These are phyloP conservation scores for Arctopsyche grandis DNA, from an alignment of 1,140 invertebrate genomes.

Conservation along the genomic window DNA sequence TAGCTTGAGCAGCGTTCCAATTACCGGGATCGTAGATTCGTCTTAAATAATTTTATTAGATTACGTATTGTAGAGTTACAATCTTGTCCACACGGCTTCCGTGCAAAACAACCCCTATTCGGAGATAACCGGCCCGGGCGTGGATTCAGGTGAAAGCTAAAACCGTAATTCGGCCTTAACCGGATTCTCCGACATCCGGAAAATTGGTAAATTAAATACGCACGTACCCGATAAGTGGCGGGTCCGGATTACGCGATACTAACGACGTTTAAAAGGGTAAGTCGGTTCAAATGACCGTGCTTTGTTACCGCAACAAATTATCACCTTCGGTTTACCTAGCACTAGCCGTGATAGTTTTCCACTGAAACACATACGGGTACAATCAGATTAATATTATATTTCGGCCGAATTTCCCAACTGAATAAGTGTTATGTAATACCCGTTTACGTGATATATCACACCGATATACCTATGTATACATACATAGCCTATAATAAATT, in stretches of 20 bases:
- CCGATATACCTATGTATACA: too few relatives aligned
- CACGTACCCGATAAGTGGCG: neutral
- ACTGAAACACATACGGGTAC: too few relatives aligned
- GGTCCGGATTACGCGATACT: neutral
- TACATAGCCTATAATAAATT: too few relatives aligned
- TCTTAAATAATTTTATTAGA: too few relatives aligned
- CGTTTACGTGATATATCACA: too few relatives aligned
- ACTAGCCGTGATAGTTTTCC: too few relatives aligned
- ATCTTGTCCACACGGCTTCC: neutral
- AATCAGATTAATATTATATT: too few relatives aligned
- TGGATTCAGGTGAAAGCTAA: neutral
- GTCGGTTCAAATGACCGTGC: neutral
- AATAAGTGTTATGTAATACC: too few relatives aligned
- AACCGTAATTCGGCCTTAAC: neutral
- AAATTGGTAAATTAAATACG: conserved; percentile 1
- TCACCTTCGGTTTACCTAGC: neutral
- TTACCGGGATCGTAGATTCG: too few relatives aligned
- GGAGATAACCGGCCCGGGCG: neutral
- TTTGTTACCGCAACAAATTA: neutral
- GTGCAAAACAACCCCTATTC: neutral
- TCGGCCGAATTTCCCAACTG: too few relatives aligned
- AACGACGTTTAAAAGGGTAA: neutral
- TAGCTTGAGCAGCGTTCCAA: too few relatives aligned
- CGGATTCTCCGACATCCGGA: neutral
- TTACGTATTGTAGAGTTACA: neutral